Percentiles rank a stretch among this genome's conserved stretches.
These are phyloP conservation scores for Morphnarchus princeps DNA, from an alignment of 2,113 vertebrate species.

Conservation along the genomic window DNA sequence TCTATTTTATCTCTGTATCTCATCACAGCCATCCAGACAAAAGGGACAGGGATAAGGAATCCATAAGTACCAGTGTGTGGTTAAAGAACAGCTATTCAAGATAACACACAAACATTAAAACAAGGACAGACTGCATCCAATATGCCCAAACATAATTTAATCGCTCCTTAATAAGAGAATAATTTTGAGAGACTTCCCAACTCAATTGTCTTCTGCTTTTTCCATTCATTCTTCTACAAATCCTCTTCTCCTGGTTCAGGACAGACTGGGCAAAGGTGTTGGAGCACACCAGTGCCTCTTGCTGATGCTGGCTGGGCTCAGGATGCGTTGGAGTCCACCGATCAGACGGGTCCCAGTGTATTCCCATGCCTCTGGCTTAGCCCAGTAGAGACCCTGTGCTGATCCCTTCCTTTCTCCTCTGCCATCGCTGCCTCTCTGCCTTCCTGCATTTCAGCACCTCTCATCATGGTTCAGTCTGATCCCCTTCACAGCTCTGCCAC, in stretches of 20 bases:
- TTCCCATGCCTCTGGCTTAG: background rate
- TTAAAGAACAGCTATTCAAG: background rate
- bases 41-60: slow-evolving; percentile 10
- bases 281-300: background rate
- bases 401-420: background rate
- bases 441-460: background rate
- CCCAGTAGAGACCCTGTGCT: background rate
- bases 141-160: slow-evolving; percentile 4
- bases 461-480: background rate
- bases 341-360: background rate
- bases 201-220: background rate
- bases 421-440: background rate
- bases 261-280: background rate
- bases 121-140: slow-evolving; percentile 12
- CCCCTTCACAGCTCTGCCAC: background rate
- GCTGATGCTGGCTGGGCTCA: background rate
- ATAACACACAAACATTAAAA: background rate
- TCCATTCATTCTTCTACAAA: background rate
- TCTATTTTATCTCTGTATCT: background rate
- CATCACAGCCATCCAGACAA: background rate
- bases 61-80: background rate
- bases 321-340: rapidly evolving
- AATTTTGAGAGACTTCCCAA: slow-evolving; percentile 3
- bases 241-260: background rate
- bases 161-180: background rate